Evolutionary conservation across 1,140 invertebrate species (phyloP), one percentile per base, ranked within the genome.

Genomic region (Hetaerina americana): DNA sequence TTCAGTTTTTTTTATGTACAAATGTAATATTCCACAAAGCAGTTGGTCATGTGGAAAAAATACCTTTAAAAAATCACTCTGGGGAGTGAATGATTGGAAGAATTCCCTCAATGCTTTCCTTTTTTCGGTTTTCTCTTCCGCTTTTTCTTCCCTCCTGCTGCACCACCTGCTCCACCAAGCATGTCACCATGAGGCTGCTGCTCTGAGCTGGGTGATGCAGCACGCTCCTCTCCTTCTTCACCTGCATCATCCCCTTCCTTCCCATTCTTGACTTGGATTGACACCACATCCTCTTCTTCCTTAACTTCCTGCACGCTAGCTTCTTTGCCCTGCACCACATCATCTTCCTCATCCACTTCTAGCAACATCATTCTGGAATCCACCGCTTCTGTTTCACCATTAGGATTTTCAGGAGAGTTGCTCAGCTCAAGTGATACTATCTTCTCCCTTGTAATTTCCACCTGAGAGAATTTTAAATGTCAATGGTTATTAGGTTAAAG

Each of bases 391-490:
- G 26, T 18, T 71, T n/a, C 40, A 12, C 22, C 40, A n/a, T n/a
- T n/a, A n/a, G n/a, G 40, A 57, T 57, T 71, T 24, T n/a, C 40
- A 57, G 40, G 40, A 10, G 87, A 86, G 75, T 87, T 87, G 68
- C 88, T 90, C 77, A 94, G 79, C 79, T 94, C 92, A 78, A 94
- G 81, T 66, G 92, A 93, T 79, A 94, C 92, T 75, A 94, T 93
- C 82, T 93, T 93, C 81, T 93, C 91, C 81, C 91, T 87, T 69
- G 91, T 88, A 66, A 91, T 93, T 84, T 94, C 92, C 77, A 94
- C 91, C 92, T 94, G 80, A 72, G 75, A 68, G 69, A 74, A 40
- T 29, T n/a, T n/a, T n/a, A n/a, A n/a, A n/a, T n/a, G n/a, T n/a
- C n/a, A n/a, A n/a, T n/a, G n/a, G n/a, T n/a, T n/a, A n/a, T n/a